Conservation (phyloP, 2,888 invertebrate genomes). For the Cephus pulcher region DNA sequence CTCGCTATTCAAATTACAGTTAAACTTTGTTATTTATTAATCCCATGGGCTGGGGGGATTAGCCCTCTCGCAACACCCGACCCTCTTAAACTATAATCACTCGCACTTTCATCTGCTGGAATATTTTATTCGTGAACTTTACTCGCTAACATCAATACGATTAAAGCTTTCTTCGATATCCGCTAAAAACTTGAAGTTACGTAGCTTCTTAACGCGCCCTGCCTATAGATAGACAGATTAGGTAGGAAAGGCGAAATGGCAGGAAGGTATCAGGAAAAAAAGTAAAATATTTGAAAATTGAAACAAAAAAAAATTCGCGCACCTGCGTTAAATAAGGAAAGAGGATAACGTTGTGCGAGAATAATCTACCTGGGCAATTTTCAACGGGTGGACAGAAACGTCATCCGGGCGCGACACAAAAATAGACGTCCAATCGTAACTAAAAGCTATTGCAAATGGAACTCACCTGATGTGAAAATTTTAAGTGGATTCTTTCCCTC, state of each 20-base stretch:
- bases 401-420: neutral
- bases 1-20: neutral
- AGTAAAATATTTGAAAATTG: neutral
- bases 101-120: neutral
- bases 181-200: neutral
- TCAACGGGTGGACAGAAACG: neutral
- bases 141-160: constrained; percentile 29
- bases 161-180: constrained; percentile 20
- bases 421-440: neutral
- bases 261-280: neutral
- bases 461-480: neutral
- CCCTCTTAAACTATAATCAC: neutral
- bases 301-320: neutral
- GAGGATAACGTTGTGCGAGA: neutral
- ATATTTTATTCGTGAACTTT: constrained; percentile 32
- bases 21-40: neutral
- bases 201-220: neutral
- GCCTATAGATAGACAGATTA: neutral
- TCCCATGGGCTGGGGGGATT: neutral
- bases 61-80: neutral
- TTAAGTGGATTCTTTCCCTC: neutral
- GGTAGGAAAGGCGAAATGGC: neutral
- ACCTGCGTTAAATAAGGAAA: neutral
- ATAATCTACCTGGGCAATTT: neutral
- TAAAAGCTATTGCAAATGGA: neutral